Conservation (phyloP, 2,113 vertebrate species). For the Hyperopisus bebe region DNA sequence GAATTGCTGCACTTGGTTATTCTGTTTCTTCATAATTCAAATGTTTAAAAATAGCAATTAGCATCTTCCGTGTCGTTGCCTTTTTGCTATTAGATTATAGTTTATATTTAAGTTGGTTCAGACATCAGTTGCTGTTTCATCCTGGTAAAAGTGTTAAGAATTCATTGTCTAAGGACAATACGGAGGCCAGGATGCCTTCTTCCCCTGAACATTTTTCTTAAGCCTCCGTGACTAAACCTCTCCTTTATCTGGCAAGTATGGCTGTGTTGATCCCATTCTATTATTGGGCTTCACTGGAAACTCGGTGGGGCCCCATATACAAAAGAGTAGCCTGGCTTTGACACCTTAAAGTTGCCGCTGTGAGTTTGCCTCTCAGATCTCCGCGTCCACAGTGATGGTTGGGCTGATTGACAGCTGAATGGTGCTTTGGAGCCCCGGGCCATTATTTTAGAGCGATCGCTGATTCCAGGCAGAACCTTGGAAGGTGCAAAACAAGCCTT, state of each 20-base stretch:
- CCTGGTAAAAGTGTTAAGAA: not conserved
- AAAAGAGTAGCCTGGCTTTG: not conserved
- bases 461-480: not conserved
- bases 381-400: not conserved
- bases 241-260: conserved; percentile 5
- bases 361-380: not conserved
- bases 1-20: not conserved
- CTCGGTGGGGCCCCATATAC: not conserved
- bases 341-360: not conserved
- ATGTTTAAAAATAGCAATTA: not conserved
- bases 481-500: too few relatives aligned
- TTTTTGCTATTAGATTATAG: not conserved
- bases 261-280: not conserved
- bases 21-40: not conserved
- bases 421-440: not conserved
- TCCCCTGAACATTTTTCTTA: not conserved
- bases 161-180: not conserved
- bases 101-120: not conserved
- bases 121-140: not conserved
- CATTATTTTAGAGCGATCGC: not conserved
- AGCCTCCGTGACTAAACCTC: conserved; percentile 12
- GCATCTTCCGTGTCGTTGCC: not conserved
- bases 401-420: not conserved
- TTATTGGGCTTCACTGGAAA: not conserved
- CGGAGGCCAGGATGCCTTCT: not conserved